phyloP scores from a whole-genome alignment of 2,113 vertebrate species.

The Elephas maximus region DNA sequence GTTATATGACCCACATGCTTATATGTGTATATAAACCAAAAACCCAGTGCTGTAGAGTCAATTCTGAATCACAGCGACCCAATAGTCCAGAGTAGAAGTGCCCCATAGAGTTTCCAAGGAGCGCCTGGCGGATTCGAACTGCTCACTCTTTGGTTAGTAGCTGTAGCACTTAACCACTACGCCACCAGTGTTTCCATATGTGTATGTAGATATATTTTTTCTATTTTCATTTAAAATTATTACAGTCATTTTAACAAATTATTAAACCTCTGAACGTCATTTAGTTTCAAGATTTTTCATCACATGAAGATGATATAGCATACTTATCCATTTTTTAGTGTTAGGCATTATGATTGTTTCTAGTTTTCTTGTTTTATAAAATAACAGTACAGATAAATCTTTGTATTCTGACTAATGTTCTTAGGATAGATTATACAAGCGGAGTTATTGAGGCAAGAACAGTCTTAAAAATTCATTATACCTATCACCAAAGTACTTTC shows the following conservation, averaged over 20 bases:
- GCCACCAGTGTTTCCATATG: too few species aligned
- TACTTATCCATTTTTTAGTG: background rate
- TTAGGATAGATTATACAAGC: background rate
- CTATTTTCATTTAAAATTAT: slow-evolving; percentile 4
- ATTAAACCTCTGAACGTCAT: background rate
- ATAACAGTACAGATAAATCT: slow-evolving; percentile 2
- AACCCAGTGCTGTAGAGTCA: too few species aligned
- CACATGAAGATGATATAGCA: background rate
- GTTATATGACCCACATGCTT: background rate
- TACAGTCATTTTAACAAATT: background rate
- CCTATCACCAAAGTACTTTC: slow-evolving; percentile 12
- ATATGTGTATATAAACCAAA: background rate
- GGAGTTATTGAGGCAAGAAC: background rate
- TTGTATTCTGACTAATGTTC: background rate
- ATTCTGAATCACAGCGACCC: too few species aligned
- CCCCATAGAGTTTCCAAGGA: too few species aligned
- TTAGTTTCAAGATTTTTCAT: slow-evolving; percentile 48
- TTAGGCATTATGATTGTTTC: slow-evolving; percentile 26
- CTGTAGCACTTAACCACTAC: too few species aligned
- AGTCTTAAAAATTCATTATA: background rate
- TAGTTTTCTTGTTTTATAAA: slow-evolving; percentile 22
- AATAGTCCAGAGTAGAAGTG: too few species aligned
- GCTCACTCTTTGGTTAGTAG: too few species aligned
- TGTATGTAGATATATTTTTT: slow-evolving; percentile 24
- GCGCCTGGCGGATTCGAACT: too few species aligned